Percentiles rank a stretch among this genome's conserved stretches.
phyloP scores from a whole-genome alignment of 2,113 vertebrate species.

The Pseudorhombus dupliciocellatus region DNA sequence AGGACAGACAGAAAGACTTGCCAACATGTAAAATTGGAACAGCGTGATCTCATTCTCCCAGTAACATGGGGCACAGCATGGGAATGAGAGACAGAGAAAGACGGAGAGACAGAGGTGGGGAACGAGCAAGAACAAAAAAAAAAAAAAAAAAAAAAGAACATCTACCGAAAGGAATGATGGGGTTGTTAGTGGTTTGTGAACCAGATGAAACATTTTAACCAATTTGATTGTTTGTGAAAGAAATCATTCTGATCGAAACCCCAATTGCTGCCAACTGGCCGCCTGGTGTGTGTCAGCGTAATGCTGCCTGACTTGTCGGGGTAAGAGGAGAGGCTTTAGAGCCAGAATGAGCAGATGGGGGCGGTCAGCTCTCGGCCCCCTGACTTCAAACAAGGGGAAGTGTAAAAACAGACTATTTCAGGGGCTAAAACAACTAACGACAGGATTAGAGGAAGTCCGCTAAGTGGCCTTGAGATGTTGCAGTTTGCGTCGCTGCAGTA shows the following conservation, averaged over 20 bases:
- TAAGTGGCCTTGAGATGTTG: constrained; percentile 83
- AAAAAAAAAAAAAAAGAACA: constrained; percentile 31
- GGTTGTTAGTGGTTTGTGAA: constrained; percentile 88
- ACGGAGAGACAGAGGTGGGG: constrained; percentile 61
- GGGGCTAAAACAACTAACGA: constrained; percentile 84
- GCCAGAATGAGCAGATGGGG: constrained; percentile 85
- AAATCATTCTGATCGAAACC: constrained; percentile 97
- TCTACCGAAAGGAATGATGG: constrained; percentile 77
- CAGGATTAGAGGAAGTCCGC: constrained; percentile 91
- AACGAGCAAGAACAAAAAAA: constrained; percentile 28
- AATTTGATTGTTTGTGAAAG: constrained; percentile 99
- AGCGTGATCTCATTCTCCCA: constrained; percentile 73
- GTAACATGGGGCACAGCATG: constrained; percentile 77
- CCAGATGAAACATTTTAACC: constrained; percentile 97
- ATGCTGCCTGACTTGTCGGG: constrained; percentile 88
- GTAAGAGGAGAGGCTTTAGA: constrained; percentile 90
- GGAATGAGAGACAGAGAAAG: constrained; percentile 57
- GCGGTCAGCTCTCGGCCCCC: constrained; percentile 82
- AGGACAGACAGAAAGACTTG: constrained; percentile 30
- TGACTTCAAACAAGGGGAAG: constrained; percentile 88
- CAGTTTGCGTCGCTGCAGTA: constrained; percentile 47
- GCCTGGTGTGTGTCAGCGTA: constrained; percentile 90
- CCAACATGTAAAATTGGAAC: constrained; percentile 71
- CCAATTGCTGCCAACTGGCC: constrained; percentile 88
- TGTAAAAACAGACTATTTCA: constrained; percentile 92